A percentile compares a stretch with the other conserved stretches of the same genome.
Conservation (phyloP, 2,113 vertebrate genomes). For the Grantiella picta region DNA sequence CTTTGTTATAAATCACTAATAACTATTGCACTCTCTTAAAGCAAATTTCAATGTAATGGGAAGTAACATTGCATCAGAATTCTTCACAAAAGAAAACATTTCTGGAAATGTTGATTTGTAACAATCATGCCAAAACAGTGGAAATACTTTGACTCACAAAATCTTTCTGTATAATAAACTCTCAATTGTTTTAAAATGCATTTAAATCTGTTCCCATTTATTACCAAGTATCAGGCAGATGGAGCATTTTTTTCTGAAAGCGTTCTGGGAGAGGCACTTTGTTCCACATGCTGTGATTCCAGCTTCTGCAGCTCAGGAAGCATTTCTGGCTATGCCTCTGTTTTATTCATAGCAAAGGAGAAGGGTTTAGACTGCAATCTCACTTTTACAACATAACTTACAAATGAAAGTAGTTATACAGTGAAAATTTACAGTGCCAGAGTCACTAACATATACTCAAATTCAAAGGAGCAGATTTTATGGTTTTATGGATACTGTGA, state of each 20-base stretch:
- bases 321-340: neutral
- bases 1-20: neutral
- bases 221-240: constrained; percentile 62
- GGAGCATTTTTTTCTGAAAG: constrained; percentile 61
- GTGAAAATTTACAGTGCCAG: neutral
- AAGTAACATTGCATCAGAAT: neutral
- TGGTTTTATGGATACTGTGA: neutral
- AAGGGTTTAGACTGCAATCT: neutral
- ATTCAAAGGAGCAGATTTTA: neutral
- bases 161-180: constrained; percentile 25
- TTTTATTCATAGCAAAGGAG: neutral
- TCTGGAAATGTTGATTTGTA: neutral
- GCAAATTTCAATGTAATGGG: neutral
- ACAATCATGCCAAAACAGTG: neutral
- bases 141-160: neutral
- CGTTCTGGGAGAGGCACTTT: constrained; percentile 48
- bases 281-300: neutral
- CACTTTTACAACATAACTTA: neutral
- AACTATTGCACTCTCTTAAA: neutral
- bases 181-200: constrained; percentile 52
- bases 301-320: constrained; percentile 3
- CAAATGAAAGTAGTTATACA: neutral
- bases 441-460: neutral
- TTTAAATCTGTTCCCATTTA: constrained; percentile 62
- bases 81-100: neutral